A percentile compares a stretch with the other conserved stretches of the same genome.
phyloP scores from a whole-genome alignment of 2,113 vertebrate genomes.

The Glaucomys volans region DNA sequence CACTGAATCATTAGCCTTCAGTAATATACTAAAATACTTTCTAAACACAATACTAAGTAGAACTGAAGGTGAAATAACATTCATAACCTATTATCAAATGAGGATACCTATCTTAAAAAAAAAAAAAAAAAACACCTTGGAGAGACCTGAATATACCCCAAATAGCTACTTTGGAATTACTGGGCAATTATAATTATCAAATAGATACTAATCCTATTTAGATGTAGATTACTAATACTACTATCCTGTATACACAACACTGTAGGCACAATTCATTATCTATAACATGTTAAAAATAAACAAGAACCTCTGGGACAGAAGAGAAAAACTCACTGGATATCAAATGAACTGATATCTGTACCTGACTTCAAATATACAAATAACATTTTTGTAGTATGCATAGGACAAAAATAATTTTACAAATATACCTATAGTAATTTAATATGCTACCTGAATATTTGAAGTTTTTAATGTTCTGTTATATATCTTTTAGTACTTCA shows the following conservation, averaged over 20 bases:
- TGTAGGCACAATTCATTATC: background rate
- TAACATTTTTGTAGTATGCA: background rate
- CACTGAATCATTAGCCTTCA: background rate
- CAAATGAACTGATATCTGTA: slow-evolving; percentile 4
- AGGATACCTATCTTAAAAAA: background rate
- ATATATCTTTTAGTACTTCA: background rate
- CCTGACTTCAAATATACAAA: background rate
- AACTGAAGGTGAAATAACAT: background rate
- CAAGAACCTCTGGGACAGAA: background rate
- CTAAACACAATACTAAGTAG: background rate
- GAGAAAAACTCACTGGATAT: background rate
- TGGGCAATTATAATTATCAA: background rate
- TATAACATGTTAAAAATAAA: background rate
- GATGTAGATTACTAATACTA: background rate
- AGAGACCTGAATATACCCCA: background rate
- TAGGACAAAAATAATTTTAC: background rate
- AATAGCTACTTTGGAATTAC: background rate
- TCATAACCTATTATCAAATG: background rate
- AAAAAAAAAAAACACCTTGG: background rate
- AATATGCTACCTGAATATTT: background rate
- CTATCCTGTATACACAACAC: background rate
- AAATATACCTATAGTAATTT: background rate
- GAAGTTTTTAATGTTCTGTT: background rate
- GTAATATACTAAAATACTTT: background rate
- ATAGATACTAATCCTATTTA: background rate